Evolutionary conservation across 2,888 invertebrate genomes (phyloP).

Genomic region (Apotomis turbidana): DNA sequence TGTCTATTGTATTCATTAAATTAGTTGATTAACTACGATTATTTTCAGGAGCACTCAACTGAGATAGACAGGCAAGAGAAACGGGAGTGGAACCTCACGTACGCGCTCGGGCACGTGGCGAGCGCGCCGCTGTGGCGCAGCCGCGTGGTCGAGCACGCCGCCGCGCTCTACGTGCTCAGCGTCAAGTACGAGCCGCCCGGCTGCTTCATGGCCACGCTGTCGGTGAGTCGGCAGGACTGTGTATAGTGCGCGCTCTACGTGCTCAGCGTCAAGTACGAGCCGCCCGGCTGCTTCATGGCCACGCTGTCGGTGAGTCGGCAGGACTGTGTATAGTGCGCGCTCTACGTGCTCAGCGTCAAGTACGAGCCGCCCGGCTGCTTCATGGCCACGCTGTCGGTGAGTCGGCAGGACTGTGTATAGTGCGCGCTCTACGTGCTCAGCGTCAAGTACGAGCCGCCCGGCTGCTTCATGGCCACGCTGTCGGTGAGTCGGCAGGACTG

Average conservation of each 20-base stretch:
- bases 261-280: slow-evolving; percentile 2
- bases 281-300: slow-evolving; percentile 49
- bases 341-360: slow-evolving; percentile 60
- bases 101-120: slow-evolving; percentile 51
- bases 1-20: not conserved
- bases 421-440: slow-evolving; percentile 1
- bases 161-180: slow-evolving; percentile 56
- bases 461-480: slow-evolving; percentile 40
- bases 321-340: slow-evolving; percentile 2
- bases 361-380: slow-evolving; percentile 56
- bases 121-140: slow-evolving; percentile 50
- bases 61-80: slow-evolving; percentile 47
- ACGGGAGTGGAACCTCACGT: slow-evolving; percentile 51
- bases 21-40: not conserved
- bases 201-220: slow-evolving; percentile 52
- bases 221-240: slow-evolving; percentile 51
- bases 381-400: slow-evolving; percentile 56
- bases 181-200: slow-evolving; percentile 57
- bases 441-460: slow-evolving; percentile 46
- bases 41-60: slow-evolving; percentile 56
- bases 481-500: slow-evolving; percentile 10
- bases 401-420: slow-evolving; percentile 27
- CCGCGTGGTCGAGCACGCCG: slow-evolving; percentile 49
- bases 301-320: slow-evolving; percentile 12
- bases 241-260: not conserved